Conservation (phyloP, 2,113 vertebrate species). For the Phocoena sinus region DNA sequence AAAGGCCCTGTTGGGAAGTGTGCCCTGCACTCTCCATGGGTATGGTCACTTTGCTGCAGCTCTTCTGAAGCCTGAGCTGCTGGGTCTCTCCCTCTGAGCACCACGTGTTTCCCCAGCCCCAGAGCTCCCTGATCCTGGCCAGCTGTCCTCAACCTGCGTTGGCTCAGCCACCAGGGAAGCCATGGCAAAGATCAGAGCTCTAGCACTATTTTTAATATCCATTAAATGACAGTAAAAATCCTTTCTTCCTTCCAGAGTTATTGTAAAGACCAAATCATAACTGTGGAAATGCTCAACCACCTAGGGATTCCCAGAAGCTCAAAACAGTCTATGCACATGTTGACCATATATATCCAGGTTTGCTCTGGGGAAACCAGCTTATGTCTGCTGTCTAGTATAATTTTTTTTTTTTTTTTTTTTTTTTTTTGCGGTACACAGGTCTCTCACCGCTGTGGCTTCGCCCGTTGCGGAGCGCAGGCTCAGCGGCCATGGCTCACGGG, state of each 20-base stretch:
- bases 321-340: background rate
- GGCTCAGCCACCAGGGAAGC: background rate
- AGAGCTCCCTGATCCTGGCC: background rate
- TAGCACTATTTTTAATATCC: background rate
- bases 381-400: background rate
- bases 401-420: too few species aligned
- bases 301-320: background rate
- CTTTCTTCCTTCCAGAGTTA: background rate
- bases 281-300: background rate
- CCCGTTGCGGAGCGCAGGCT: too few species aligned
- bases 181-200: background rate
- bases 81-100: background rate
- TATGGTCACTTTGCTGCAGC: background rate
- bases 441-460: too few species aligned
- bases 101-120: background rate
- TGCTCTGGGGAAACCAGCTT: too few species aligned
- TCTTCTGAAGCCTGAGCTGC: background rate
- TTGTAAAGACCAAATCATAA: background rate
- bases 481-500: too few species aligned
- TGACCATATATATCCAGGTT: background rate
- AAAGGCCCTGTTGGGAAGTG: background rate
- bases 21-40: background rate
- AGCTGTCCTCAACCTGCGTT: background rate
- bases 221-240: background rate
- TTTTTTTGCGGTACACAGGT: too few species aligned